These are phyloP conservation scores for Siniperca obscura DNA, from an alignment of 2,797 vertebrate genomes.

Conservation along the genomic window DNA sequence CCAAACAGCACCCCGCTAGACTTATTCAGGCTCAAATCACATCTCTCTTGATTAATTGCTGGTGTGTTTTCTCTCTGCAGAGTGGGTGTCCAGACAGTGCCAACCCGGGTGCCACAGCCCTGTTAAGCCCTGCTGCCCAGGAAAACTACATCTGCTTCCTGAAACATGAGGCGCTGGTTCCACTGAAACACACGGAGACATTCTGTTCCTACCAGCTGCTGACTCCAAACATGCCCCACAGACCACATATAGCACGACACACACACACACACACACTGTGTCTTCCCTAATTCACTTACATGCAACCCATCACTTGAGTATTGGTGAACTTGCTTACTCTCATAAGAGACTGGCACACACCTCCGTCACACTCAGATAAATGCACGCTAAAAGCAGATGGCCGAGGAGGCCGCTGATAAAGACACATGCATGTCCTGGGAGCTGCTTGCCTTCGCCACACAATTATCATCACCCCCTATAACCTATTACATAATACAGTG, in stretches of 20 bases:
- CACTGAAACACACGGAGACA: constrained; percentile 74
- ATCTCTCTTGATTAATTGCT: constrained; percentile 17
- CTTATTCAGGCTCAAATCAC: constrained; percentile 16
- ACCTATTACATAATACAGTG: constrained; percentile 30
- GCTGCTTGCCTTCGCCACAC: constrained; percentile 2
- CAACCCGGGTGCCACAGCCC: constrained; percentile 38
- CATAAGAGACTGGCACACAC: constrained; percentile 7
- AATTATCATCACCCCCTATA: constrained; percentile 47
- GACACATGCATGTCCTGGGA: constrained; percentile 22
- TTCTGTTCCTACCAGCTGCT: constrained; percentile 83
- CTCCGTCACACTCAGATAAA: constrained; percentile 52
- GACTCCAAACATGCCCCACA: constrained; percentile 61
- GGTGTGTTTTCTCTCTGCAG: constrained; percentile 26
- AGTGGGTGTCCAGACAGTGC: constrained; percentile 10
- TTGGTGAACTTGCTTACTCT: constrained; percentile 40
- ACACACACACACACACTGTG: constrained; percentile 9
- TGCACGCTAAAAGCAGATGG: constrained; percentile 47
- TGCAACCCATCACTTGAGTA: constrained; percentile 29
- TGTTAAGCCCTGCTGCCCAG: constrained; percentile 37
- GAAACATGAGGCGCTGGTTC: constrained; percentile 77
- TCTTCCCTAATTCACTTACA: constrained; percentile 42
- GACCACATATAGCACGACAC: constrained; percentile 56
- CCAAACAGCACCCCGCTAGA: constrained; percentile 14
- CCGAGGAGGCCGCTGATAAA: constrained; percentile 58
- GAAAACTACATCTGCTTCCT: constrained; percentile 76